phyloP scores from a whole-genome alignment of 2,888 invertebrate species.

The Pseudococcus longispinus region DNA sequence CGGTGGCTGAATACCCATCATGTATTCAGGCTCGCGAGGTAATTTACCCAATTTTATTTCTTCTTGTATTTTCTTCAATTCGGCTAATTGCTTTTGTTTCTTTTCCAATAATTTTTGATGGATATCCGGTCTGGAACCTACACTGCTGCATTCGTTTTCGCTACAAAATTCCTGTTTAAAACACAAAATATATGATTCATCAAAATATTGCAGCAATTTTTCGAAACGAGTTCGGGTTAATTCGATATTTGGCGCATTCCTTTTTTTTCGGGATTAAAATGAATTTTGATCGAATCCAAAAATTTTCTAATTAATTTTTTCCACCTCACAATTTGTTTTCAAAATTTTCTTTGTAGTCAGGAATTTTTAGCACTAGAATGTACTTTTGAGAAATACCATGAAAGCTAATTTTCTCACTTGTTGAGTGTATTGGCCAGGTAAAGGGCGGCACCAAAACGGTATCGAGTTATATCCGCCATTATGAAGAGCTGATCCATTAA shows the following conservation, averaged over 20 bases:
- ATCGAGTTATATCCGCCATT: conserved; percentile 61
- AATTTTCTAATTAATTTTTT: too few relatives aligned
- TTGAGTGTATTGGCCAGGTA: conserved; percentile 67
- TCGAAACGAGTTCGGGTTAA: too few relatives aligned
- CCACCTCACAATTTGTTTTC: too few relatives aligned
- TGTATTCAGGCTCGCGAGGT: conserved; percentile 58
- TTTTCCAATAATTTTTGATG: conserved; percentile 87
- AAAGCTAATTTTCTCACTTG: conserved; percentile 61
- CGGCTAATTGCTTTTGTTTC: conserved; percentile 85
- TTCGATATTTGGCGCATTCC: too few relatives aligned
- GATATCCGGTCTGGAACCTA: conserved; percentile 80
- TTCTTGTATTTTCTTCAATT: conserved; percentile 81
- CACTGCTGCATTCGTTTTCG: conserved; percentile 76
- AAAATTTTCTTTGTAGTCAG: too few relatives aligned
- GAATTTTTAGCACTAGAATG: too few relatives aligned
- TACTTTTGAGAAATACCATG: too few relatives aligned
- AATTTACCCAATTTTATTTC: conserved; percentile 84
- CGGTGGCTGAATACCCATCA: conserved; percentile 56
- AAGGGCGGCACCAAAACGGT: conserved; percentile 78
- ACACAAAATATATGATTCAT: background rate
- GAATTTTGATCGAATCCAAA: too few relatives aligned
- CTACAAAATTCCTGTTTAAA: conserved; percentile 64
- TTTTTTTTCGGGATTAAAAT: too few relatives aligned
- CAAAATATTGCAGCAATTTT: too few relatives aligned
- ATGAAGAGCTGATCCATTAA: background rate